A percentile compares a stretch with the other conserved stretches of the same genome.
These are phyloP conservation scores for Diadromus collaris DNA, from an alignment of 2,888 invertebrate genomes.

Conservation along the genomic window DNA sequence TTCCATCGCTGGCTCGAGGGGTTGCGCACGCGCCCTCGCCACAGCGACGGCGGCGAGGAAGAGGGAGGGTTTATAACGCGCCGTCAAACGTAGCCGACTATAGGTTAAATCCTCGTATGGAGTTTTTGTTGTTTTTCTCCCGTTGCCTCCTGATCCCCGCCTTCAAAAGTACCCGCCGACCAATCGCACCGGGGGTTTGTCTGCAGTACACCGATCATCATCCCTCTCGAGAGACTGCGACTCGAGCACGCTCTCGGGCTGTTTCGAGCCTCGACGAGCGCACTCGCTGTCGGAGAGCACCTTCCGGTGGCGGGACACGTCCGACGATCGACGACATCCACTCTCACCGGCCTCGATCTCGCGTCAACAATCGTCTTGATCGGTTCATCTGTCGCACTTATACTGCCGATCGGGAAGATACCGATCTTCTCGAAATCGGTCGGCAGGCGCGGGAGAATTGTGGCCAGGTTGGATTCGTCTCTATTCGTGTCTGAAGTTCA, in stretches of 20 bases:
- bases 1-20: conserved; percentile 30
- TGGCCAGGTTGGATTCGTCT: too few species aligned
- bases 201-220: conserved; percentile 20
- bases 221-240: conserved; percentile 54
- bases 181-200: conserved; percentile 69
- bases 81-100: conserved; percentile 79
- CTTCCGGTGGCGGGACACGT: conserved; percentile 6
- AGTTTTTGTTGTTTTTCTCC: conserved; percentile 78
- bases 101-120: conserved; percentile 79
- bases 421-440: too few species aligned
- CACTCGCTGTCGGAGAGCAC: conserved; percentile 62
- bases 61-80: conserved; percentile 26
- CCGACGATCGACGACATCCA: background rate
- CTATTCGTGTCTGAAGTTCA: too few species aligned
- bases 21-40: conserved; percentile 62
- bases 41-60: conserved; percentile 65
- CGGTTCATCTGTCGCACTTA: too few species aligned
- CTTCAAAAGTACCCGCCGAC: conserved; percentile 78
- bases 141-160: conserved; percentile 80
- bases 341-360: background rate
- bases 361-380: background rate
- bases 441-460: too few species aligned
- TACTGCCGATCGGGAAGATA: too few species aligned
- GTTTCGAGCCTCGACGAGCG: conserved; percentile 62
- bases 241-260: conserved; percentile 65